A percentile compares a stretch with the other conserved stretches of the same genome.
Conservation (phyloP, 2,797 vertebrate species). For the Semaprochilodus insignis region DNA sequence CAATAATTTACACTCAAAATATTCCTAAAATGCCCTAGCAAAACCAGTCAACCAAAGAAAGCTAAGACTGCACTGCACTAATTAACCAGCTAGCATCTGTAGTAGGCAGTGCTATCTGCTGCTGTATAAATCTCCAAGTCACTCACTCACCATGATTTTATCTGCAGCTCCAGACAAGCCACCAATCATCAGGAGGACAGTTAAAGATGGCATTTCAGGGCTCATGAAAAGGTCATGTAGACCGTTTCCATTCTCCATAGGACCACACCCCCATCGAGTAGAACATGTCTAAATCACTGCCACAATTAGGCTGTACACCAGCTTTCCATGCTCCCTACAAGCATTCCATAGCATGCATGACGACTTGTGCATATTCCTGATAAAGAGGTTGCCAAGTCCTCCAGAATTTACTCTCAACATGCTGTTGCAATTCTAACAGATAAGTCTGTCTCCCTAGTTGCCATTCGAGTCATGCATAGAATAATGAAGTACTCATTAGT, state of each 20-base stretch:
- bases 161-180: conserved; percentile 29
- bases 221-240: conserved; percentile 46
- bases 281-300: conserved; percentile 1
- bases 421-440: background rate
- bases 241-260: background rate
- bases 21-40: too few species aligned
- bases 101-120: background rate
- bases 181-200: conserved; percentile 21
- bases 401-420: background rate
- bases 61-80: too few species aligned
- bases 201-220: conserved; percentile 28
- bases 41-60: too few species aligned
- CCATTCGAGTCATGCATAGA: background rate
- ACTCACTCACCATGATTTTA: conserved; percentile 29
- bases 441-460: background rate
- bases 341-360: background rate
- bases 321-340: background rate
- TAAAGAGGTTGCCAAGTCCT: background rate
- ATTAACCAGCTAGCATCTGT: too few species aligned
- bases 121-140: conserved; percentile 22
- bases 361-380: conserved; percentile 7
- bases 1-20: too few species aligned
- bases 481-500: too few species aligned
- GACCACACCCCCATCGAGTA: background rate
- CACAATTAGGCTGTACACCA: conserved; percentile 8